Conservation (phyloP, 2,888 invertebrate species). For the Ectropis crepuscularia region DNA sequence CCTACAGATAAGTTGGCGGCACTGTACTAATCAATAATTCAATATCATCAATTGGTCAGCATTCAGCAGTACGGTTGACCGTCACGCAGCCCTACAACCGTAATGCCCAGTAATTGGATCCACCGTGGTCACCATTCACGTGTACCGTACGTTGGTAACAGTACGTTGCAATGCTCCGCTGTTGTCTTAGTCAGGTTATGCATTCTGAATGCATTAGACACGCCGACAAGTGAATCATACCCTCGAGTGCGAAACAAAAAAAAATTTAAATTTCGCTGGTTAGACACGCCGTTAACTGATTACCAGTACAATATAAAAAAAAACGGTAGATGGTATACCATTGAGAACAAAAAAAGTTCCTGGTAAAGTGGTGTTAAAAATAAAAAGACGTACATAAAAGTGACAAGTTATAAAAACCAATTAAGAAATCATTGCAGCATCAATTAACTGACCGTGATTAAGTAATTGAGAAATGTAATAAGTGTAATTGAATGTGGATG, state of each 20-base stretch:
- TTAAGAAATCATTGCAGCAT: too few species aligned
- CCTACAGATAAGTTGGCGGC: too few species aligned
- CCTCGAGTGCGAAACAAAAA: neutral
- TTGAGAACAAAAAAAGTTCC: too few species aligned
- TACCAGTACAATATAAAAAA: too few species aligned
- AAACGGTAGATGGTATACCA: too few species aligned
- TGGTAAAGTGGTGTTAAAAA: too few species aligned
- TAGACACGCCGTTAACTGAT: too few species aligned
- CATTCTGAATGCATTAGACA: constrained; percentile 27
- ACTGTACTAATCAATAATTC: too few species aligned
- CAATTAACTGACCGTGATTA: too few species aligned
- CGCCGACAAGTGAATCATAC: constrained; percentile 6
- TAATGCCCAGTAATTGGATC: constrained; percentile 31
- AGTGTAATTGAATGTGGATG: constrained; percentile 9
- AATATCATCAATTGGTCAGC: constrained; percentile 9
- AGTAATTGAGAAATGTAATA: neutral
- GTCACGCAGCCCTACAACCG: constrained; percentile 28
- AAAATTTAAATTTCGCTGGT: too few species aligned
- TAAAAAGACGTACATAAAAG: too few species aligned
- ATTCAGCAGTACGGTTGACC: constrained; percentile 16
- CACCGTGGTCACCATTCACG: constrained; percentile 21
- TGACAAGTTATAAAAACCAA: too few species aligned
- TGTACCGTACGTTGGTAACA: constrained; percentile 27
- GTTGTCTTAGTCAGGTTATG: constrained; percentile 20
- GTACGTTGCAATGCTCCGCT: constrained; percentile 19